Percentiles rank a stretch among this genome's conserved stretches.
Conservation (phyloP, 2,888 invertebrate species). For the Scotopteryx bipunctaria region DNA sequence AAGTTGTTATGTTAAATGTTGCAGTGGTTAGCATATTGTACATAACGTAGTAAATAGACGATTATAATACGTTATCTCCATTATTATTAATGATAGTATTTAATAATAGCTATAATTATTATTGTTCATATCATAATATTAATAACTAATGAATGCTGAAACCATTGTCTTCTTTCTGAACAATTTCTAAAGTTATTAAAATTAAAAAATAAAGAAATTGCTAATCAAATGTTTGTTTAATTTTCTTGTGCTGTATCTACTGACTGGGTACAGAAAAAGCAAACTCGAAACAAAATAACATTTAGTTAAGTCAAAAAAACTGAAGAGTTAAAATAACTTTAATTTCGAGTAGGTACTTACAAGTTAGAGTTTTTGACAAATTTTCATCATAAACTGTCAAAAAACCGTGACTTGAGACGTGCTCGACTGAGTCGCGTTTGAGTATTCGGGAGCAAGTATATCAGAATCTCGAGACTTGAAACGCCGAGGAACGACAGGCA, state of each 20-base stretch:
- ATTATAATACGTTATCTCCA: constrained; percentile 75
- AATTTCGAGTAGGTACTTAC: too few species aligned
- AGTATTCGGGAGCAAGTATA: too few species aligned
- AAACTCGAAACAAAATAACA: too few species aligned
- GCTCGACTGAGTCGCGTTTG: too few species aligned
- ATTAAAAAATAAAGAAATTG: constrained; percentile 84
- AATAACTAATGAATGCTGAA: constrained; percentile 81
- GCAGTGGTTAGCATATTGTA: constrained; percentile 64
- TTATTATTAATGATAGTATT: constrained; percentile 66
- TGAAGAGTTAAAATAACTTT: too few species aligned
- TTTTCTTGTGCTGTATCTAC: constrained; percentile 39
- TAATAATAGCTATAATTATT: constrained; percentile 80
- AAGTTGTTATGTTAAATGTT: constrained; percentile 65
- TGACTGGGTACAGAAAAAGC: too few species aligned
- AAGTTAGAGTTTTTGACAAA: too few species aligned
- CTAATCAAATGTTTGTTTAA: constrained; percentile 73
- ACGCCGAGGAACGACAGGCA: too few species aligned
- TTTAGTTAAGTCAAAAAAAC: too few species aligned
- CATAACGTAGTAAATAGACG: constrained; percentile 71
- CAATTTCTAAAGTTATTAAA: constrained; percentile 89
- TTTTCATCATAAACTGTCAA: too few species aligned
- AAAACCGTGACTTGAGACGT: too few species aligned
- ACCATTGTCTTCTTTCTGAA: constrained; percentile 89
- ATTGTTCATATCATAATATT: constrained; percentile 88
- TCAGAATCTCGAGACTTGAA: too few species aligned